These are phyloP conservation scores for Zootermopsis nevadensis DNA, from an alignment of 2,888 invertebrate genomes.

Conservation along the genomic window DNA sequence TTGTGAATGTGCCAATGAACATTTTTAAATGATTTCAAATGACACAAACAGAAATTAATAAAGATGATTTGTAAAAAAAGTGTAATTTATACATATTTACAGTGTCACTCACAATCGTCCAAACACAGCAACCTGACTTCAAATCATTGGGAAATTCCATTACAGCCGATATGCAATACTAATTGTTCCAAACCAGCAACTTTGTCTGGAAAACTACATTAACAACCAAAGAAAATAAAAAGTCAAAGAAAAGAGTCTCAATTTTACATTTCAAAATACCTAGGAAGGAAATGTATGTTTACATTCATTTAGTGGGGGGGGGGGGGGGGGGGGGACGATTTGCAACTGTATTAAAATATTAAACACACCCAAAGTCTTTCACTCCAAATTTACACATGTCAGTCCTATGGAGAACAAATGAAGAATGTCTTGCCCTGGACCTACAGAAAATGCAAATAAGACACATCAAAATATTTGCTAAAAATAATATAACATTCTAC, in stretches of 20 bases:
- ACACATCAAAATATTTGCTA: no score
- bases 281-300: neutral
- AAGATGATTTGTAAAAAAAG: conserved; percentile 19
- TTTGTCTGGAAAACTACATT: neutral
- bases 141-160: conserved; percentile 15
- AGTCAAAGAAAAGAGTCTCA: neutral
- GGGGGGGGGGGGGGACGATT: no score
- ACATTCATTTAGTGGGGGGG: neutral
- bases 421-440: neutral
- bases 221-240: neutral
- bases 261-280: neutral
- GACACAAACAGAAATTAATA: conserved; percentile 23
- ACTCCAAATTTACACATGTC: neutral
- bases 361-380: neutral
- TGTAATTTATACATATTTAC: conserved; percentile 40
- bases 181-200: neutral
- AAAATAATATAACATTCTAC: no score
- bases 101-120: conserved; percentile 11
- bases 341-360: neutral
- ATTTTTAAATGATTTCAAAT: conserved; percentile 3
- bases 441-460: no score
- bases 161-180: conserved; percentile 34
- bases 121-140: neutral
- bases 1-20: conserved; percentile 16
- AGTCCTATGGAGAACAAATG: neutral